phyloP scores from a whole-genome alignment of 2,888 invertebrate genomes.

The Catocala nupta region DNA sequence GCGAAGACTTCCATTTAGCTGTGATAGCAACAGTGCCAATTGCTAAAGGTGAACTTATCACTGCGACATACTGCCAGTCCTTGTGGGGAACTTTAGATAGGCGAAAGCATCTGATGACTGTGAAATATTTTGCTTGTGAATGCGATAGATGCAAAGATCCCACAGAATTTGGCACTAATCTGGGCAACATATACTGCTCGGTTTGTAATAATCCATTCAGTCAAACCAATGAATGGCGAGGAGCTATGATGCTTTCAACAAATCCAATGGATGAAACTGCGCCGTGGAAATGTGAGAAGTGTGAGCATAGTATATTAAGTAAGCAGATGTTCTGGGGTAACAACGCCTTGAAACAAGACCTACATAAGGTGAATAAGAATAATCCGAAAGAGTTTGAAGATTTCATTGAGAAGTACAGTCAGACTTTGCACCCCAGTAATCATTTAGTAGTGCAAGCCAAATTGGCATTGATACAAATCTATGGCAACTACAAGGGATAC shows the following conservation, averaged over 20 bases:
- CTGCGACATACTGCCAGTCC: constrained; percentile 90
- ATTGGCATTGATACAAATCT: constrained; percentile 90
- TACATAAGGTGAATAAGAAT: constrained; percentile 84
- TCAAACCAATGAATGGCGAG: constrained; percentile 52
- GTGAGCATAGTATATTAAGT: constrained; percentile 86
- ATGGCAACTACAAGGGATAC: constrained; percentile 88
- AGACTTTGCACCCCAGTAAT: constrained; percentile 89
- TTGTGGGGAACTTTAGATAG: constrained; percentile 90
- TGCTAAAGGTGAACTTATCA: constrained; percentile 89
- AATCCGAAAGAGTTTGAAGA: constrained; percentile 88
- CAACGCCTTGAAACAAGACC: constrained; percentile 88
- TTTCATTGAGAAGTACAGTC: constrained; percentile 88
- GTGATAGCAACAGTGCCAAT: constrained; percentile 90
- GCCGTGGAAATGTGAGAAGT: constrained; percentile 89
- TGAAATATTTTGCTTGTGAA: constrained; percentile 90
- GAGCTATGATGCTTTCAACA: constrained; percentile 86
- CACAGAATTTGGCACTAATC: constrained; percentile 89
- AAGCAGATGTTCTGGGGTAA: constrained; percentile 89
- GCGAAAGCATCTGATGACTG: constrained; percentile 86
- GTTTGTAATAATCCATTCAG: constrained; percentile 85
- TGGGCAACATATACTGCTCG: constrained; percentile 89
- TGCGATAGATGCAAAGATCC: constrained; percentile 91
- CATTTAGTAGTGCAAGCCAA: constrained; percentile 90
- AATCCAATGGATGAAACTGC: constrained; percentile 88
- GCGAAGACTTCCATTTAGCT: constrained; percentile 87